A percentile compares a stretch with the other conserved stretches of the same genome.
Conservation (phyloP, 2,113 vertebrate species). For the Elaphurus davidianus region DNA sequence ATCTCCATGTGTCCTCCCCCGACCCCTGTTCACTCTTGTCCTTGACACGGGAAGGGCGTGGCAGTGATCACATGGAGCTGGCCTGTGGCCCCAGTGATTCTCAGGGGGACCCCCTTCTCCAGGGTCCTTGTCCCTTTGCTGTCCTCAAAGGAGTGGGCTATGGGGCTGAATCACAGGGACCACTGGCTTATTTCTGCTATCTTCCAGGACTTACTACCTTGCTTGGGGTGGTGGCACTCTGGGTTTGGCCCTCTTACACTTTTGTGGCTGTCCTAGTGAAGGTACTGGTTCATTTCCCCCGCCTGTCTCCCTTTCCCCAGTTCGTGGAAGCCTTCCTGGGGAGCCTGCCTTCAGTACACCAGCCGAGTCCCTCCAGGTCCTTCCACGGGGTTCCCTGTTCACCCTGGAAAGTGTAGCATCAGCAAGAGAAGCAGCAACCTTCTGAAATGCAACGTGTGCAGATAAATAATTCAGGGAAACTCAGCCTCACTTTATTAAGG, state of each 20-base stretch:
- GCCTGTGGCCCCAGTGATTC: too few relatives aligned
- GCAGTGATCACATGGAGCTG: fast-evolving
- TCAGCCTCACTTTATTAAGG: conserved; percentile 55
- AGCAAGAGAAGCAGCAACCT: conserved; percentile 39
- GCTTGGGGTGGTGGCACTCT: fast-evolving
- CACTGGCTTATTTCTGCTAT: fast-evolving
- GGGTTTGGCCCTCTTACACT: background rate
- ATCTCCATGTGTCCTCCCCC: background rate
- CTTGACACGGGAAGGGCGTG: fast-evolving
- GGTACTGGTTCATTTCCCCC: fast-evolving
- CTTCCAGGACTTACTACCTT: background rate
- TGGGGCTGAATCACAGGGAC: fast-evolving
- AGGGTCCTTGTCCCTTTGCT: background rate
- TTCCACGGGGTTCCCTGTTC: background rate
- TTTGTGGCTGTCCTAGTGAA: fast-evolving
- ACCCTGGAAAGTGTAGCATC: conserved; percentile 25
- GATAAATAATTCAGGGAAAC: conserved; percentile 65
- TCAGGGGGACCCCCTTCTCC: background rate
- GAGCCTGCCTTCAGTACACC: too few relatives aligned
- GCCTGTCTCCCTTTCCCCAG: fast-evolving
- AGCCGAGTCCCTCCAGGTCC: background rate
- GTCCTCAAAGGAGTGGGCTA: fast-evolving
- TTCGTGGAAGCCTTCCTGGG: background rate
- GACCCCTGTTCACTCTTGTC: background rate
- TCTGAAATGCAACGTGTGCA: conserved; percentile 27